These are phyloP conservation scores for Mythimna lalbum DNA, from an alignment of 2,888 invertebrate genomes.

Conservation along the genomic window DNA sequence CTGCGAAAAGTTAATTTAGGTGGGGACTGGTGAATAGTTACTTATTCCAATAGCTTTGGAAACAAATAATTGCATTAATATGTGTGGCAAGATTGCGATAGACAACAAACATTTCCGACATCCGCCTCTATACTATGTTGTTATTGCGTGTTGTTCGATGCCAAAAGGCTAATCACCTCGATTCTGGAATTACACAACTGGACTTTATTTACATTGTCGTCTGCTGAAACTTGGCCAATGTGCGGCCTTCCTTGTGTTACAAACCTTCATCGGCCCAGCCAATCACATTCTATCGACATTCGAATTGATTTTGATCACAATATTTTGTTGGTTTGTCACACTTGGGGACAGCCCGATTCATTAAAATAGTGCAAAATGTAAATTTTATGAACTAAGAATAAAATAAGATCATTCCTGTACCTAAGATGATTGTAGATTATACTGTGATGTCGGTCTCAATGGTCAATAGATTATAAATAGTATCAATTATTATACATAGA, in stretches of 20 bases:
- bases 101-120: conserved; percentile 42
- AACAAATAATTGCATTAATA: conserved; percentile 15
- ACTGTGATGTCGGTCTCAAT: conserved; percentile 90
- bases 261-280: conserved; percentile 24
- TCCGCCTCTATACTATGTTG: conserved; percentile 45
- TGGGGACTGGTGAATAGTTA: conserved; percentile 26
- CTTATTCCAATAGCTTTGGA: conserved; percentile 20
- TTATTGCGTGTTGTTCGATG: conserved; percentile 46
- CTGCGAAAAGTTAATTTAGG: conserved; percentile 7
- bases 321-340: conserved; percentile 39
- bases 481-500: conserved; percentile 88
- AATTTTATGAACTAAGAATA: conserved; percentile 80
- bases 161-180: conserved; percentile 47
- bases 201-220: conserved; percentile 45
- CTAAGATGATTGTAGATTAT: conserved; percentile 89
- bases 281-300: conserved; percentile 27
- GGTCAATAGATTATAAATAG: conserved; percentile 88
- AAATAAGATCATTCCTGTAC: conserved; percentile 89
- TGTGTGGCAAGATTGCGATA: conserved; percentile 52
- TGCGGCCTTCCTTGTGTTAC: conserved; percentile 29
- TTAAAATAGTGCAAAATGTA: conserved; percentile 87
- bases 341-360: conserved; percentile 78
- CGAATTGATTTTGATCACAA: conserved; percentile 30
- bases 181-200: conserved; percentile 40
- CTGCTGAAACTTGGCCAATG: conserved; percentile 40